Percentiles rank a stretch among this genome's conserved stretches.
phyloP scores from a whole-genome alignment of 2,797 vertebrate genomes.

The Agapornis canus region DNA sequence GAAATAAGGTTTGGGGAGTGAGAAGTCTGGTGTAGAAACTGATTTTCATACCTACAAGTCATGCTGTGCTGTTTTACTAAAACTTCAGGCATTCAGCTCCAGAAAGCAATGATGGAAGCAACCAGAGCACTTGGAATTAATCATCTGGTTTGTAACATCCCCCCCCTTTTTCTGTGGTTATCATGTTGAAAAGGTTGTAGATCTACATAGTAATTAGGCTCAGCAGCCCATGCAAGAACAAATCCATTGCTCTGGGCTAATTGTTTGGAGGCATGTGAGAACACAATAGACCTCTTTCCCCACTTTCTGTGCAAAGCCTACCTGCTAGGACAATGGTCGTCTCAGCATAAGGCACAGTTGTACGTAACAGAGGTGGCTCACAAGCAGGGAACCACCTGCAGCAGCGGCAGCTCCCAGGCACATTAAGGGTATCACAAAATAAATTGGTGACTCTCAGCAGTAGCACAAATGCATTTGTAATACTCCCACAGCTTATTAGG shows the following conservation, averaged over 20 bases:
- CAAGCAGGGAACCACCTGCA: background rate
- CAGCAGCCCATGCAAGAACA: background rate
- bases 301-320: background rate
- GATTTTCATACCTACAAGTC: background rate
- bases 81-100: background rate
- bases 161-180: background rate
- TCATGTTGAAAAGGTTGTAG: background rate
- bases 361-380: rapidly evolving
- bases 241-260: background rate
- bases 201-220: background rate
- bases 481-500: background rate
- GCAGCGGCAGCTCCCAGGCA: background rate
- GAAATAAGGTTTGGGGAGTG: background rate
- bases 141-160: background rate
- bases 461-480: background rate
- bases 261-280: background rate
- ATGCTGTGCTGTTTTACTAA: background rate
- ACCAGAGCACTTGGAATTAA: background rate
- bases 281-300: background rate
- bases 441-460: background rate
- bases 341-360: background rate
- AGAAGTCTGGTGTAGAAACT: background rate
- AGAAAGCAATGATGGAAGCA: background rate
- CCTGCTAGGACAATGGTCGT: background rate
- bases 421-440: background rate